phyloP scores from a whole-genome alignment of 2,888 invertebrate species.

The Barypeithes pellucidus region DNA sequence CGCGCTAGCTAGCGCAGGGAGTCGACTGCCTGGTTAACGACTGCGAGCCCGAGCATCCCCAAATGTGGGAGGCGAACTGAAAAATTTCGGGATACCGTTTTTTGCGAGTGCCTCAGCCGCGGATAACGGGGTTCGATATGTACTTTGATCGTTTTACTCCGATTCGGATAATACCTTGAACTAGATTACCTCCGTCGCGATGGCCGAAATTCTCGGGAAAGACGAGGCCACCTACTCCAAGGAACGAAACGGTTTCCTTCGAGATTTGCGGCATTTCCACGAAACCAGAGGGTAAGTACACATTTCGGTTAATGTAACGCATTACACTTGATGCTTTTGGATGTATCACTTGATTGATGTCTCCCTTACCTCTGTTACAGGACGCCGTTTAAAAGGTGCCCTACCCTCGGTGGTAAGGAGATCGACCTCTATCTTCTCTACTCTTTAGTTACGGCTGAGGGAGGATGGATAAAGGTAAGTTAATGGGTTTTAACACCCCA shows the following conservation, averaged over 20 bases:
- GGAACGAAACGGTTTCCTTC: constrained; percentile 86
- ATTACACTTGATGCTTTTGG: neutral
- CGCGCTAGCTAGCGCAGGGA: constrained; percentile 71
- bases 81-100: constrained; percentile 51
- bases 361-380: constrained; percentile 66
- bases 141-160: constrained; percentile 26
- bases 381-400: constrained; percentile 78
- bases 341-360: constrained; percentile 6
- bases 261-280: constrained; percentile 92
- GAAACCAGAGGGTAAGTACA: constrained; percentile 89
- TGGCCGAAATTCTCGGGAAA: constrained; percentile 79
- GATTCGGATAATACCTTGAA: constrained; percentile 28
- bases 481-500: neutral
- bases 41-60: constrained; percentile 68
- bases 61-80: constrained; percentile 67
- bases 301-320: neutral
- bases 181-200: constrained; percentile 64
- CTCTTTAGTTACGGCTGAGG: constrained; percentile 90
- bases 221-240: constrained; percentile 83
- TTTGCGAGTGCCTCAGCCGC: constrained; percentile 29
- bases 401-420: constrained; percentile 89
- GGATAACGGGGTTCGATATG: constrained; percentile 36
- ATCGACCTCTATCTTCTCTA: constrained; percentile 95
- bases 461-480: constrained; percentile 95
- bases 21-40: constrained; percentile 65